Evolutionary conservation across 2,888 invertebrate species (phyloP).

Genomic region (Zaprionus obscuricornis): DNA sequence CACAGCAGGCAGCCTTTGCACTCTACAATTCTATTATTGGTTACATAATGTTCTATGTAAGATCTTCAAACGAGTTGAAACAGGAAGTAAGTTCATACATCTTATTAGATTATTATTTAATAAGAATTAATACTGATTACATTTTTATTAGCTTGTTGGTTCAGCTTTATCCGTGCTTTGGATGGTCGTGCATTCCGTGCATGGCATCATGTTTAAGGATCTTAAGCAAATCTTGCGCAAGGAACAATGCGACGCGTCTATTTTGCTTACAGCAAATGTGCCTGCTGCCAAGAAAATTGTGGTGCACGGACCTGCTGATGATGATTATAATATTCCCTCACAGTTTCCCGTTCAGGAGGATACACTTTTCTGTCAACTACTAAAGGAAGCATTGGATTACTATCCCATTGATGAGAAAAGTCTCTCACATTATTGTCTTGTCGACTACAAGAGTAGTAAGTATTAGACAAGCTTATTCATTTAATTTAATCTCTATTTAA

Average conservation of each 20-base stretch:
- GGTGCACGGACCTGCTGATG: constrained; percentile 93
- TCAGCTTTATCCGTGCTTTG: constrained; percentile 97
- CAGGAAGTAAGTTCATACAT: constrained; percentile 88
- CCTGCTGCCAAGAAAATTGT: constrained; percentile 99
- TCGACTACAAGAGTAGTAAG: constrained; percentile 99
- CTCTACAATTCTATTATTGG: constrained; percentile 99
- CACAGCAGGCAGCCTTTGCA: constrained; percentile 98
- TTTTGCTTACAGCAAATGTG: constrained; percentile 98
- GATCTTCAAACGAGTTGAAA: constrained; percentile 97
- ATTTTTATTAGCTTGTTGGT: constrained; percentile 90
- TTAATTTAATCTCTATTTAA: fast-evolving
- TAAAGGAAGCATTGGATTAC: constrained; percentile 98
- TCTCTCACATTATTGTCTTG: constrained; percentile 96
- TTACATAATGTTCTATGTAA: constrained; percentile 99
- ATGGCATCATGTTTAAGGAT: constrained; percentile 99
- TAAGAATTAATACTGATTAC: neutral
- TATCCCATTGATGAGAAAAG: constrained; percentile 97
- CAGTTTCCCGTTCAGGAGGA: constrained; percentile 99
- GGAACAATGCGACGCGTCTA: constrained; percentile 99
- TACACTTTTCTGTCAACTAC: constrained; percentile 96
- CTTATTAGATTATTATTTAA: neutral
- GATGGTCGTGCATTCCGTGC: constrained; percentile 99
- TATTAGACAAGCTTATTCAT: neutral
- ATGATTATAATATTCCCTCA: constrained; percentile 97
- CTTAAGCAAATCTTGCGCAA: constrained; percentile 98